Conservation (phyloP, 2,797 vertebrate genomes). For the Pelodytes ibericus region DNA sequence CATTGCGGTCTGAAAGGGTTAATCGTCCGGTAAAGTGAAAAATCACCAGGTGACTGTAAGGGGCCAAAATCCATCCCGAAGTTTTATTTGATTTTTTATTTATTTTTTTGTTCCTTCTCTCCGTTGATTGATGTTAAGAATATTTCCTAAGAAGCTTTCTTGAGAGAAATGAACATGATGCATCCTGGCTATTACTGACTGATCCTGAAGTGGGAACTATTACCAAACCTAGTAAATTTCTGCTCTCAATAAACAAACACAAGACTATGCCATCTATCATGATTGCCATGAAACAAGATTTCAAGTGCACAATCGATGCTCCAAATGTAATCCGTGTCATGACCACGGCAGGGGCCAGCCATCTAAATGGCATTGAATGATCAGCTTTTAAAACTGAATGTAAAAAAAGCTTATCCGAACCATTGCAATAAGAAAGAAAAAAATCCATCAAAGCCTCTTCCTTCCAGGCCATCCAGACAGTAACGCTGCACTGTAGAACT, state of each 20-base stretch:
- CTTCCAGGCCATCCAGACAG: background rate
- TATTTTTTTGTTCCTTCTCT: too few species aligned
- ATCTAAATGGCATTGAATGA: slow-evolving; percentile 20
- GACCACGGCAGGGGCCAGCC: background rate
- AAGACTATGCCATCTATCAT: slow-evolving; percentile 17
- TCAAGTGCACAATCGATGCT: slow-evolving; percentile 34
- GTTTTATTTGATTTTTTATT: too few species aligned
- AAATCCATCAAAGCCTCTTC: background rate
- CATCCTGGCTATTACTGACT: background rate
- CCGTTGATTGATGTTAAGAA: too few species aligned
- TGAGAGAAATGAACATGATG: background rate
- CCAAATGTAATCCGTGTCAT: slow-evolving; percentile 36
- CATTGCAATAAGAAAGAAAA: background rate
- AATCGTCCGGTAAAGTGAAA: too few species aligned
- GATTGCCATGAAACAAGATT: slow-evolving; percentile 22
- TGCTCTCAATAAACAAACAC: slow-evolving; percentile 42
- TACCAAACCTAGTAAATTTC: slow-evolving; percentile 62
- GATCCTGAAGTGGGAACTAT: background rate
- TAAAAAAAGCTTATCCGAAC: background rate
- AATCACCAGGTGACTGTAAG: too few species aligned
- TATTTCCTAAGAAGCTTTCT: background rate
- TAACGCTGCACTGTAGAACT: background rate
- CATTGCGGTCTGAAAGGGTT: too few species aligned
- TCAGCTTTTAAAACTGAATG: background rate
- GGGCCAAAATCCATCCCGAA: too few species aligned